Evolutionary conservation across 2,797 vertebrate genomes (phyloP).

Genomic region (Falco naumanni): DNA sequence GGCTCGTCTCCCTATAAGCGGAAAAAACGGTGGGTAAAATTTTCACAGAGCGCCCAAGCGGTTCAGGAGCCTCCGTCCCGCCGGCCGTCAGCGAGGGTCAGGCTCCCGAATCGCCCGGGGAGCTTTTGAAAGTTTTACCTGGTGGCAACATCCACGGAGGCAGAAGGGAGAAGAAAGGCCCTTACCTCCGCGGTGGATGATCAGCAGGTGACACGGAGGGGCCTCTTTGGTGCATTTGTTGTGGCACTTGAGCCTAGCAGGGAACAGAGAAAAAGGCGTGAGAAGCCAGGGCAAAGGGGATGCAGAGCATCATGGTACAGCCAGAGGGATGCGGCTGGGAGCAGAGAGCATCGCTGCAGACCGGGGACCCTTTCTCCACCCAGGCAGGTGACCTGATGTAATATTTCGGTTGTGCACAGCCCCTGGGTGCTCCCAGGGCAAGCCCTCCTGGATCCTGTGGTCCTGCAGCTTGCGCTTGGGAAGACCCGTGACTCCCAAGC

Average conservation of each 20-base stretch:
- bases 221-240: slow-evolving; percentile 99
- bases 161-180: neutral
- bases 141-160: neutral
- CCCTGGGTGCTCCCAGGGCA: neutral
- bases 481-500: rapidly evolving
- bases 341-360: neutral
- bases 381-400: rapidly evolving
- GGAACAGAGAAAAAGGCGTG: neutral
- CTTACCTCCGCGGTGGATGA: slow-evolving; percentile 95
- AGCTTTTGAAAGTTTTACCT: slow-evolving; percentile 13
- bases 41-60: slow-evolving; percentile 37
- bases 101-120: slow-evolving; percentile 56
- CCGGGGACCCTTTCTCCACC: neutral
- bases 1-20: slow-evolving; percentile 72
- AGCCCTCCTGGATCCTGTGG: rapidly evolving
- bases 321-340: neutral
- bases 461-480: neutral
- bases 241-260: slow-evolving; percentile 97
- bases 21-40: slow-evolving; percentile 67
- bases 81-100: neutral
- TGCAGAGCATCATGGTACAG: rapidly evolving
- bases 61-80: slow-evolving; percentile 38
- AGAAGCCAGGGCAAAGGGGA: rapidly evolving
- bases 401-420: rapidly evolving
- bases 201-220: slow-evolving; percentile 96